Evolutionary conservation across 2,797 vertebrate genomes (phyloP).

Genomic region (Tarsius wallacei): DNA sequence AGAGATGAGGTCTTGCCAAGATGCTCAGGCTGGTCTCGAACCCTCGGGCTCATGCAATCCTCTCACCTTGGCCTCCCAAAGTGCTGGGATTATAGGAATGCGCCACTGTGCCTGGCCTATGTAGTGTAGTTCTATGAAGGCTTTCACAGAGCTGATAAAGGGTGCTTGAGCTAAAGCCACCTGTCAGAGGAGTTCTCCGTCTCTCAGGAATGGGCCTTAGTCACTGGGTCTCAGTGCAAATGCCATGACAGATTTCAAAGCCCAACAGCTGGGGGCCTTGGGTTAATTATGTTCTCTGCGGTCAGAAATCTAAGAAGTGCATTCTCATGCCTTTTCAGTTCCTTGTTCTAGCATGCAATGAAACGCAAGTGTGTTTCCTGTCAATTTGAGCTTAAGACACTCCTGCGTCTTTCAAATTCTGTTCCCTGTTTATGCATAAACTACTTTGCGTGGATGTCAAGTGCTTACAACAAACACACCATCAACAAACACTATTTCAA

Average conservation of each 20-base stretch:
- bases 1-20: no score
- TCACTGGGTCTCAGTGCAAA: not conserved
- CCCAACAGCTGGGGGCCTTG: not conserved
- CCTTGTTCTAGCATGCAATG: not conserved
- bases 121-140: not conserved
- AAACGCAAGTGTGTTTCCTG: not conserved
- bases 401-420: not conserved
- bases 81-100: not conserved
- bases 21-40: not conserved
- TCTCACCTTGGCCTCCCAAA: not conserved
- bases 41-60: not conserved
- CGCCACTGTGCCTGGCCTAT: not conserved
- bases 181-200: not conserved
- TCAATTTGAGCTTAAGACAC: not conserved
- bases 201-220: not conserved
- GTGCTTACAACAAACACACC: not conserved
- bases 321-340: not conserved
- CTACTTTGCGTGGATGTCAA: not conserved
- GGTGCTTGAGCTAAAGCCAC: not conserved
- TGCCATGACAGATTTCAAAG: not conserved
- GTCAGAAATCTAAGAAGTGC: not conserved
- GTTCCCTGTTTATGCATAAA: not conserved
- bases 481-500: not conserved
- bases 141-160: not conserved
- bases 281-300: not conserved